Conservation (phyloP, 2,113 vertebrate genomes). For the Dasyprocta punctata region DNA sequence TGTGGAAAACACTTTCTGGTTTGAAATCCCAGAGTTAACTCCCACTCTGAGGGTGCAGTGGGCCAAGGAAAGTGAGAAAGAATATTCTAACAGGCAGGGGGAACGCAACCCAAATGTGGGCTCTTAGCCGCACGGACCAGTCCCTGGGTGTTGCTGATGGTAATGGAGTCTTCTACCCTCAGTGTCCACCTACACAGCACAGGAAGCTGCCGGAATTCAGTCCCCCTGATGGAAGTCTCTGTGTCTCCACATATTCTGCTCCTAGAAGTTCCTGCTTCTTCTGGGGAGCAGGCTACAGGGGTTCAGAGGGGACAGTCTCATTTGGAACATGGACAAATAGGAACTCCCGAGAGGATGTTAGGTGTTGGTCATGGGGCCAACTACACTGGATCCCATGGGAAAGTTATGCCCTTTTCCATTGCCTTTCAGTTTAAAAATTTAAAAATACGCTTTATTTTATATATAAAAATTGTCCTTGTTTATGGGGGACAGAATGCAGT, state of each 20-base stretch:
- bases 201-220: background rate
- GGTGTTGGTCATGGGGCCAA: background rate
- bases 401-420: background rate
- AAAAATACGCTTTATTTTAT: background rate
- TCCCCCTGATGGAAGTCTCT: background rate
- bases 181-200: background rate
- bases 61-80: background rate
- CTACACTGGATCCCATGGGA: accelerated
- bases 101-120: too few species aligned
- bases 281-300: background rate
- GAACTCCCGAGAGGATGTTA: background rate
- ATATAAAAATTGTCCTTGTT: background rate
- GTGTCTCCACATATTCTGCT: background rate
- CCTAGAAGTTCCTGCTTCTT: background rate
- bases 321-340: background rate
- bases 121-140: background rate
- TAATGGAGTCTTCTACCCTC: too few species aligned
- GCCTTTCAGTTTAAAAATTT: background rate
- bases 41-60: background rate
- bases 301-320: background rate
- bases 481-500: too few species aligned
- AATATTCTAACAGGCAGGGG: background rate
- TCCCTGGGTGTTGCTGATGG: background rate
- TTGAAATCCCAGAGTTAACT: background rate
- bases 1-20: background rate